Evolutionary conservation across 1,140 invertebrate species (phyloP).

Genomic region (Drosophila punjabiensis): DNA sequence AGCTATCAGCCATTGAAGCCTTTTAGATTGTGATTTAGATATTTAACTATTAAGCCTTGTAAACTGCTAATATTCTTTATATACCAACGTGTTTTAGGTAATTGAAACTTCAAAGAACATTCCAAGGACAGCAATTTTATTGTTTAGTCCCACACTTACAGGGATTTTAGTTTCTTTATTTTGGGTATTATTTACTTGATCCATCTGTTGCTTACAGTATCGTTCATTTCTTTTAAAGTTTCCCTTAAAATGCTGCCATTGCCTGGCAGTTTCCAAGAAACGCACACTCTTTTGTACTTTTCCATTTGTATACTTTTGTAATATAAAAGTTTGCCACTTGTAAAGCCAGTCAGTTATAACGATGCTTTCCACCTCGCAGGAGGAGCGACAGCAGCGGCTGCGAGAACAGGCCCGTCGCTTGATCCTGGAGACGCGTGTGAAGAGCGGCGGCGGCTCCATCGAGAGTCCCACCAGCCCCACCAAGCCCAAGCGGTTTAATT

Average conservation of each 20-base stretch:
- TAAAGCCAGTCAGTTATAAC: background rate
- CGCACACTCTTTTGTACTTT: background rate
- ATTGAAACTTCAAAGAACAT: background rate
- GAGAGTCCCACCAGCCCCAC: constrained; percentile 83
- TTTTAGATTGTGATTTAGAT: background rate
- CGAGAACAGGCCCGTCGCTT: constrained; percentile 94
- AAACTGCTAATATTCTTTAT: background rate
- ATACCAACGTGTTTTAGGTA: background rate
- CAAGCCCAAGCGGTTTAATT: constrained; percentile 73
- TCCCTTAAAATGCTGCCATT: background rate
- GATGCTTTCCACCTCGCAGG: constrained; percentile 86
- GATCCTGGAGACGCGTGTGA: constrained; percentile 93
- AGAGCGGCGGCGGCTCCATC: constrained; percentile 86
- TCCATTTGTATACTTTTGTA: constrained; percentile 11
- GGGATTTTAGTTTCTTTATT: background rate
- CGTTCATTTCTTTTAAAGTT: background rate
- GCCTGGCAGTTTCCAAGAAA: constrained; percentile 2
- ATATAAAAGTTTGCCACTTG: background rate
- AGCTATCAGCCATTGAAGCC: background rate
- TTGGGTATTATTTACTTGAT: background rate
- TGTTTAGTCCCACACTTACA: background rate
- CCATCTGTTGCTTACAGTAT: background rate
- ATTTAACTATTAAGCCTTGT: background rate
- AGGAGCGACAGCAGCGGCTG: constrained; percentile 93
- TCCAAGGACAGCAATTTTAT: too few species aligned